These are phyloP conservation scores for Gallinago media DNA, from an alignment of 2,113 vertebrate genomes.

Conservation along the genomic window DNA sequence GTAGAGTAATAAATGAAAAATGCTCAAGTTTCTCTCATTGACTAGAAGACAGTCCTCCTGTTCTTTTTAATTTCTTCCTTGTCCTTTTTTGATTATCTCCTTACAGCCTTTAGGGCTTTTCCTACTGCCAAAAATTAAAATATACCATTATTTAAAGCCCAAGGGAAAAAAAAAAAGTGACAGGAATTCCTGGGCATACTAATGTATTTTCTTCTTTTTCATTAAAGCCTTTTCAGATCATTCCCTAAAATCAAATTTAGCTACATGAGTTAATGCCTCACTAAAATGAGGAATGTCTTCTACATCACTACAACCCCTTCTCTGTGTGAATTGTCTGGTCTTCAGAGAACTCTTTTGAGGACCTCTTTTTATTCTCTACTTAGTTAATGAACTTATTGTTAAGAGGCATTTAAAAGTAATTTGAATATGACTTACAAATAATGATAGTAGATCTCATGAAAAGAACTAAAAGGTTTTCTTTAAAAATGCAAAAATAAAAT, in stretches of 20 bases:
- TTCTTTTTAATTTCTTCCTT: background rate
- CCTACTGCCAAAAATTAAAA: background rate
- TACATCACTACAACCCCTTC: background rate
- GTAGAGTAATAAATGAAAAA: background rate
- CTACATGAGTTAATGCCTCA: background rate
- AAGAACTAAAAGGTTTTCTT: constrained; percentile 2
- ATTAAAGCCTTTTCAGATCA: background rate
- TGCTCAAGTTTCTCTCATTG: background rate
- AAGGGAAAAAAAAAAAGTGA: background rate
- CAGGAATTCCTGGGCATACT: background rate
- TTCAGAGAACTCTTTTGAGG: background rate
- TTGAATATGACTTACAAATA: constrained; percentile 57
- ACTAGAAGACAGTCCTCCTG: background rate
- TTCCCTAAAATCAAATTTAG: constrained; percentile 28
- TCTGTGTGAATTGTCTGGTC: background rate
- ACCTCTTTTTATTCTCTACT: background rate
- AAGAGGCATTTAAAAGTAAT: constrained; percentile 8
- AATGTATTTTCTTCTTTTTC: background rate
- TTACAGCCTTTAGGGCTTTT: background rate
- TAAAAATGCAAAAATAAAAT: background rate
- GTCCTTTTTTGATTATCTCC: background rate
- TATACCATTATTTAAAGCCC: background rate
- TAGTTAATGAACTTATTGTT: constrained; percentile 25
- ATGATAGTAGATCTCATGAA: background rate
- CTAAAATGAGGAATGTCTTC: background rate